Percentiles rank a stretch among this genome's conserved stretches.
These are phyloP conservation scores for Mus musculus DNA, from an alignment of 2,113 vertebrate species.

Conservation along the genomic window DNA sequence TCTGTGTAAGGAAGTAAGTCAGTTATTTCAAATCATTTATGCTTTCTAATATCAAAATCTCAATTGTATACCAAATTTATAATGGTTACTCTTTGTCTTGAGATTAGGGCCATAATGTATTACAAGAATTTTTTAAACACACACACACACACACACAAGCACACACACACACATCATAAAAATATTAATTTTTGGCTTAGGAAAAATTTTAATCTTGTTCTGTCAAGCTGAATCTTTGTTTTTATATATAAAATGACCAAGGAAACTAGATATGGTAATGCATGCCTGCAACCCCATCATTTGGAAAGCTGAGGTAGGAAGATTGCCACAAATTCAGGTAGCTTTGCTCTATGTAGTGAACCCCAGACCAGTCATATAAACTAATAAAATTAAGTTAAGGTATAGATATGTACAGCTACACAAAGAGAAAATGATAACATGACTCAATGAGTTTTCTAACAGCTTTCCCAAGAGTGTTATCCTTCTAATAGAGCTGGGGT, in stretches of 20 bases:
- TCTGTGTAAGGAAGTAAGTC: not conserved
- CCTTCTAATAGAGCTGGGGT: fast-evolving
- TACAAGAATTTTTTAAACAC: not conserved
- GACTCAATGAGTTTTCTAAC: not conserved
- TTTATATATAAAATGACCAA: not conserved
- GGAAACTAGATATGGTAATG: not conserved
- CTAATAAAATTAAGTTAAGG: not conserved
- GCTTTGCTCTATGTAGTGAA: not conserved
- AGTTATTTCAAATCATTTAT: not conserved
- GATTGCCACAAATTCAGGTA: not conserved
- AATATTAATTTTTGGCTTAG: not conserved
- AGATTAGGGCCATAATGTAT: not conserved
- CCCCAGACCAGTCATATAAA: not conserved
- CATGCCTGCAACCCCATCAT: not conserved
- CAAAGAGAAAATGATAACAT: not conserved
- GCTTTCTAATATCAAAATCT: not conserved
- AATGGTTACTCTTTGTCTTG: not conserved
- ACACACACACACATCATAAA: too few relatives aligned
- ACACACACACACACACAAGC: not conserved
- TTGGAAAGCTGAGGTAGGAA: too few relatives aligned
- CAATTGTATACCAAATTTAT: not conserved
- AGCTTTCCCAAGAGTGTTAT: fast-evolving
- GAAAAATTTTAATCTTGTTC: not conserved
- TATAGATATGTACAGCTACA: not conserved
- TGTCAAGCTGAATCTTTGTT: not conserved